phyloP scores from a whole-genome alignment of 2,888 invertebrate species.

The Lobophora halterata region DNA sequence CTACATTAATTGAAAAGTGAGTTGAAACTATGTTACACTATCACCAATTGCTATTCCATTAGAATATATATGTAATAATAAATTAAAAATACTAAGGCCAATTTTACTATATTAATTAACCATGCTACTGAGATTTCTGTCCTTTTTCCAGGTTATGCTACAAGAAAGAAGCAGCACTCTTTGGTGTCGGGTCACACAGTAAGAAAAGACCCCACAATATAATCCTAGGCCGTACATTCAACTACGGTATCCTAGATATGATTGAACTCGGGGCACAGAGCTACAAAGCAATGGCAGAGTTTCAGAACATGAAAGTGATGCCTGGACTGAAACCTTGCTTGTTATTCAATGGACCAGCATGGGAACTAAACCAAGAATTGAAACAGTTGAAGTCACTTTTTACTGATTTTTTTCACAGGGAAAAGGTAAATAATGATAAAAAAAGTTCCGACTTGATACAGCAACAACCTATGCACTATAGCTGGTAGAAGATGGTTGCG shows the following conservation, averaged over 20 bases:
- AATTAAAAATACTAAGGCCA: no score
- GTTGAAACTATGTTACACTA: slow-evolving; percentile 27
- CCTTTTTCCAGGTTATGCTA: slow-evolving; percentile 81
- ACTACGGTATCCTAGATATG: slow-evolving; percentile 96
- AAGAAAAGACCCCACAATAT: slow-evolving; percentile 98
- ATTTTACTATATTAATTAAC: no score
- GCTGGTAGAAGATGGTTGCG: no score
- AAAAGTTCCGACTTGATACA: no score
- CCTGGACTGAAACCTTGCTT: slow-evolving; percentile 94
- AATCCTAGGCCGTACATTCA: slow-evolving; percentile 93
- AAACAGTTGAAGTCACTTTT: slow-evolving; percentile 93
- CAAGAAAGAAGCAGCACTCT: slow-evolving; percentile 94
- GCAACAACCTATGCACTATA: no score
- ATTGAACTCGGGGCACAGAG: slow-evolving; percentile 95
- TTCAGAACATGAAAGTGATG: slow-evolving; percentile 88
- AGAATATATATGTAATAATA: no score
- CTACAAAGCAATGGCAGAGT: slow-evolving; percentile 89
- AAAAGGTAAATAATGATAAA: slow-evolving; percentile 70
- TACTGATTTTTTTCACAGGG: slow-evolving; percentile 95
- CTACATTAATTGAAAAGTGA: slow-evolving; percentile 88
- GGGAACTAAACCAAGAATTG: slow-evolving; percentile 90
- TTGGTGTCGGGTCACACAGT: slow-evolving; percentile 94
- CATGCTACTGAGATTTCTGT: no score
- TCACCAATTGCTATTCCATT: not conserved
- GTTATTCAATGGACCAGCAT: slow-evolving; percentile 94